Evolutionary conservation across 1,140 invertebrate genomes (phyloP), one percentile per base, ranked within the genome.

Genomic region (Glossosoma conforme): DNA sequence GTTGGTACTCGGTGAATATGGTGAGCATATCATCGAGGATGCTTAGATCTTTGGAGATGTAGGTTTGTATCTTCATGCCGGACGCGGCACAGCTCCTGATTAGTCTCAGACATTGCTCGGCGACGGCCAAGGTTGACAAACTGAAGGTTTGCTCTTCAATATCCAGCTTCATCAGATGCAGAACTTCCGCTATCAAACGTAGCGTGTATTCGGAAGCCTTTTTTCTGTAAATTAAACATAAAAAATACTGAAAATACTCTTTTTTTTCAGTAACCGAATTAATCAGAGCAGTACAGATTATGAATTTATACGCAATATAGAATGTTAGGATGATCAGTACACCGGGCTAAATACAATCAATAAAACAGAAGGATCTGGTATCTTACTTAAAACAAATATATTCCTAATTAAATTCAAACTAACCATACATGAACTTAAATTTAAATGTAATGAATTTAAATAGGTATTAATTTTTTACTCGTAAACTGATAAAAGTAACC

Each of bases 61-160:
- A 75, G 4, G 72, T 75, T 57, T 75, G 72, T 64, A 74, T 75
- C 60, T 75, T 75, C 10, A 72, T 75, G 40, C 72, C 72, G 0
- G 70, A 70, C 1, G 72, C 72, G 1, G 69, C 72, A 52, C 72
- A 75, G 13, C 70, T 74, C 1, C 72, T 64, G 0, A 75, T 69
- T 3, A 75, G 60, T 0, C 72, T 62, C 1, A 75, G 50, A 41
- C 72, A 75, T 54, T 74, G 71, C 43, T 73, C 70, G 1, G 72
- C 71, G 3, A 74, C 72, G 10, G 71, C 72, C 11, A 75, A 57
- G 3, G 70, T 71, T 42, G 69, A 71, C 25, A 68, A 56, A 44
- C 74, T 72, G 50, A 70, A 71, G 3, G 69, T 70, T 13, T 64
- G 66, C 51, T 74, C 69, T 52, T 71, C 70, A 2, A 75, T 66